A percentile compares a stretch with the other conserved stretches of the same genome.
Conservation (phyloP, 2,888 invertebrate genomes). For the Embidobia sp. region DNA sequence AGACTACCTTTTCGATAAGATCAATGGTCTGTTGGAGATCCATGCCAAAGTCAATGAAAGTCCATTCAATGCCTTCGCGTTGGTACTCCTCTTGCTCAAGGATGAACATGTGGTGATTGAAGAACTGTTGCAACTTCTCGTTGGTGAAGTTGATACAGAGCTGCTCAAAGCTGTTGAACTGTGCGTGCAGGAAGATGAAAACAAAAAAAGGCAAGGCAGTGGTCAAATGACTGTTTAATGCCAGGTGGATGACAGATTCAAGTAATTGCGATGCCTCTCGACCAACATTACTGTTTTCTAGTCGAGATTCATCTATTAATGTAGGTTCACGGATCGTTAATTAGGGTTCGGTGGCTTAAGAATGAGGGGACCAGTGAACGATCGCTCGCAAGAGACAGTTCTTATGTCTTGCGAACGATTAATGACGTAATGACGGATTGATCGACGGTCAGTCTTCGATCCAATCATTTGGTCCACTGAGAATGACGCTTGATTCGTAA, state of each 20-base stretch:
- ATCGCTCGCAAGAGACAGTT: background rate
- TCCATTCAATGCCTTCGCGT: constrained; percentile 98
- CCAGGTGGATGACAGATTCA: constrained; percentile 41
- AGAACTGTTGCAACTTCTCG: constrained; percentile 99
- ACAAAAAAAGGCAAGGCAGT: constrained; percentile 76
- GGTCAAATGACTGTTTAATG: constrained; percentile 76
- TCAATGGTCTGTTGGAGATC: constrained; percentile 92
- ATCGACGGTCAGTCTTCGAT: too few relatives aligned
- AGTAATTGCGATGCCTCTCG: too few relatives aligned
- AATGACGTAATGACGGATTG: too few relatives aligned
- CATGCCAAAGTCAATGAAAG: constrained; percentile 93
- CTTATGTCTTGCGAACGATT: background rate
- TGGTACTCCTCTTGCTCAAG: constrained; percentile 99
- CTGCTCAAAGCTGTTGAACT: constrained; percentile 90
- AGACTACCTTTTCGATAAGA: constrained; percentile 88
- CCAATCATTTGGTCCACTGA: too few relatives aligned
- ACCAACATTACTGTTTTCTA: too few relatives aligned
- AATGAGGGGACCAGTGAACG: background rate
- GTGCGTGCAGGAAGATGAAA: constrained; percentile 75
- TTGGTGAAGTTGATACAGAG: constrained; percentile 91
- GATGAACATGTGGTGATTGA: constrained; percentile 99
- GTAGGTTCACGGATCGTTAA: constrained; percentile 41
- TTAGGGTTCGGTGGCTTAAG: constrained; percentile 20
- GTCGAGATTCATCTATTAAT: too few relatives aligned
- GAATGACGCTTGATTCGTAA: constrained; percentile 11